Percentiles rank a stretch among this genome's conserved stretches.
Conservation (phyloP, 2,797 vertebrate genomes). For the Mormyrus hasselquistii region DNA sequence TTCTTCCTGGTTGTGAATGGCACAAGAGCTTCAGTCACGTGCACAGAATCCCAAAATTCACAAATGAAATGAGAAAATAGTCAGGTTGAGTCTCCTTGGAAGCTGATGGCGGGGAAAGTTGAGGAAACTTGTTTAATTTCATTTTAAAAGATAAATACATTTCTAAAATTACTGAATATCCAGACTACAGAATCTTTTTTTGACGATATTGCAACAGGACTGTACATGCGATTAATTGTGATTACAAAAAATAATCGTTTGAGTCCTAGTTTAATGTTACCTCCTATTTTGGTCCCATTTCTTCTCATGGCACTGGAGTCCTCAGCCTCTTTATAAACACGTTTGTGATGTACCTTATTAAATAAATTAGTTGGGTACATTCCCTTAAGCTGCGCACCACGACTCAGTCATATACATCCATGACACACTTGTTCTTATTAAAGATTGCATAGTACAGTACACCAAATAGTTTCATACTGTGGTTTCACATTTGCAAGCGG, state of each 20-base stretch:
- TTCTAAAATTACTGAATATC: not conserved
- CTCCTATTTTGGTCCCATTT: not conserved
- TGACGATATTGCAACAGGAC: not conserved
- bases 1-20: not conserved
- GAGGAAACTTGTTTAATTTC: not conserved
- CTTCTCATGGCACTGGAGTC: not conserved
- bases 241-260: not conserved
- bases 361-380: not conserved
- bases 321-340: not conserved
- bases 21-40: not conserved
- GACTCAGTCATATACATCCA: not conserved
- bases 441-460: not conserved
- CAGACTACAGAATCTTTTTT: not conserved
- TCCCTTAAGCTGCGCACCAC: not conserved
- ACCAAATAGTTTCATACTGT: not conserved
- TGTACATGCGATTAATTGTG: not conserved
- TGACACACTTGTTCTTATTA: not conserved
- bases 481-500: not conserved
- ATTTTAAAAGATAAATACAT: not conserved
- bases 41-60: not conserved
- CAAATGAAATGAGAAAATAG: not conserved
- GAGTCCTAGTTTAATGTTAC: not conserved
- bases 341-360: not conserved
- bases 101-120: not conserved
- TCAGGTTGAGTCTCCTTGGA: not conserved